Base-by-base conservation (phyloP, 2,888 invertebrate genomes). In the Eudemis profundana region DNA sequence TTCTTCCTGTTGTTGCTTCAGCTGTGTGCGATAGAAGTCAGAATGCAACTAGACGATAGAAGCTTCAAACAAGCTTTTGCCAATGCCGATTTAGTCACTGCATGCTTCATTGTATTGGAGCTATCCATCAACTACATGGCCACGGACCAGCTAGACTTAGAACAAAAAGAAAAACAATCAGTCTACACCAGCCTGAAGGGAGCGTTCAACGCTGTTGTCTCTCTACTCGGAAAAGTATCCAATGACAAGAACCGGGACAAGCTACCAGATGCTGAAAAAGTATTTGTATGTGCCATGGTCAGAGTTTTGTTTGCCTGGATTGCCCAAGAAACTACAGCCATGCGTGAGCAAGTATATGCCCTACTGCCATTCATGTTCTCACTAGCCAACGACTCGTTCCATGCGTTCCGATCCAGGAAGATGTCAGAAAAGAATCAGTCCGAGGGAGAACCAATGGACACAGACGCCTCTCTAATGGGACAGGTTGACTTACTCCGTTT, bases 1-100 rank as follows among this genome's bases (percentile, higher is more conserved):
- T 96, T 97, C 78, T 95, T 98, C 75, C 90, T 98, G 17, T 87
- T 98, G 10, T 85, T 97, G 21, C 94, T 98, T 63, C 98, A 98
- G 82, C 90, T 98, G 63, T 95, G 96, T 74, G 97, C 97, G 54
- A 97, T 98, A 79, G 98, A 98, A 93, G 96, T 98, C 0, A 94
- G 98, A 78, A 98, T 98, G 98, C 97, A 97, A 73, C 92, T 98
- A 69, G 98, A 98, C 79, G 97, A 97, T 71, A 95, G 96, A 76
- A 95, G 95, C 78, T 93, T 97, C 72, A 96, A 97, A 82, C 94
- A 96, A 77, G 95, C 96, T 0, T 94, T 95, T 82, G 93, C 94
- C 46, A 95, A 96, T 83, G 95, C 95, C 51, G 96, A 96, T 69
- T 88, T 97, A 49, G 93, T 97, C n/a, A 95, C 96, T 7, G 94